Base-by-base conservation (phyloP, 2,113 vertebrate species). In the Glaucomys volans region DNA sequence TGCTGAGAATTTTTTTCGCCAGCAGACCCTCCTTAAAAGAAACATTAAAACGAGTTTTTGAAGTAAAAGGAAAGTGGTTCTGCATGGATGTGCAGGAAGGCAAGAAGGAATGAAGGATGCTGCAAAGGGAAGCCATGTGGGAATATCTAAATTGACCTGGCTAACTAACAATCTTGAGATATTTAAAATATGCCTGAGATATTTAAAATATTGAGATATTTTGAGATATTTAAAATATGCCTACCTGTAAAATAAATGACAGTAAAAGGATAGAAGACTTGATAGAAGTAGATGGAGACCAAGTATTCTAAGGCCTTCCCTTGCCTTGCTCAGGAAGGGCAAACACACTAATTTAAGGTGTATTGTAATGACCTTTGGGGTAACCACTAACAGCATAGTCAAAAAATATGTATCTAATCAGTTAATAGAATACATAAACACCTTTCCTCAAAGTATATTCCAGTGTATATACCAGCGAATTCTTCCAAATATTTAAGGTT, bases 401-500 rank as follows among this genome's bases (percentile, higher is more conserved):
- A 37, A 94, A 94, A n/a, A 83, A 79, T 77, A 90, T 47, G 30
- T 30, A 91, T 18, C 26, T 42, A 67, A 67, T 16, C 66, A 76
- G 11, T 87, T 91, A 92, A 82, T 40, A 94, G 18, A 42, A 82
- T 50, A 42, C 50, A 66, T 59, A 66, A 89, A 16, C 69, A 62
- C 24, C 35, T 94, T 81, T 47, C 44, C 71, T 87, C 69, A 75
- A 94, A 79, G 64, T 81, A 93, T 54, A 93, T 71, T 91, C 8
- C 12, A 85, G 74, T 87, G 47, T 22, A 32, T 92, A 96, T 87
- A 77, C 50, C 4, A 64, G 57, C 86, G 71, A 92, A 83, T 90
- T 79, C 75, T 92, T 94, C 37, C 47, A 79, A 90, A 72, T 87
- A 90, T n/a, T 92, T 87, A 75, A 93, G 95, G 72, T 75, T 35